A percentile compares a stretch with the other conserved stretches of the same genome.
Conservation (phyloP, 2,888 invertebrate genomes). For the Branchellion lobata region DNA sequence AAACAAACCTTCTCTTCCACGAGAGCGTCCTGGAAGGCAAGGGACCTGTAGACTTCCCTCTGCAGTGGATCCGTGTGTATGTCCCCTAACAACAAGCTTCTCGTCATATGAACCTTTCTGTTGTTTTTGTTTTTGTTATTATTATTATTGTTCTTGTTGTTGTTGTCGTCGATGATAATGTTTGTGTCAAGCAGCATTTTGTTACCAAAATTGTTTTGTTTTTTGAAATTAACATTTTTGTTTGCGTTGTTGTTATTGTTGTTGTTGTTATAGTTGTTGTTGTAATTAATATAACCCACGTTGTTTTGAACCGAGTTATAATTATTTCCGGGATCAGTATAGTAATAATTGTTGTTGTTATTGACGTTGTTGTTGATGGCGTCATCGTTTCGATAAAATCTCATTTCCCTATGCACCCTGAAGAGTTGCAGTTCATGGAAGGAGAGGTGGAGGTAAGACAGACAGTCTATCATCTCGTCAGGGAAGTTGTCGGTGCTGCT, state of each 20-base stretch:
- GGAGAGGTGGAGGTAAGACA: background rate
- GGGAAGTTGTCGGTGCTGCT: background rate
- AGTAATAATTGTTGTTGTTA: slow-evolving; percentile 8
- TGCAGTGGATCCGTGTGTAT: background rate
- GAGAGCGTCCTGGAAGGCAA: slow-evolving; percentile 1
- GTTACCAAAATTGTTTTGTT: background rate
- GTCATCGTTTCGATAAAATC: background rate
- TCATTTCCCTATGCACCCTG: background rate
- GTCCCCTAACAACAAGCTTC: slow-evolving; percentile 6
- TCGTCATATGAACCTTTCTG: background rate
- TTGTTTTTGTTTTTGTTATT: background rate
- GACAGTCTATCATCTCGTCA: slow-evolving; percentile 15
- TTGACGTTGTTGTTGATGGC: background rate
- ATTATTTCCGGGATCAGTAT: background rate
- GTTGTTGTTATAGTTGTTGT: background rate
- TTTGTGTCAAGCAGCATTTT: background rate
- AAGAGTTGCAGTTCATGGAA: slow-evolving; percentile 18
- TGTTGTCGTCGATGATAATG: background rate
- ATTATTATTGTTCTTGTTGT: background rate
- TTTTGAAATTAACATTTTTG: background rate
- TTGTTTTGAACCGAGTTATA: too few species aligned
- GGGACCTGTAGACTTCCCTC: background rate
- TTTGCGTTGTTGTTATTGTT: slow-evolving; percentile 1
- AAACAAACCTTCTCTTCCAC: background rate
- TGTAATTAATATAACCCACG: too few species aligned